Conservation (phyloP, 2,113 vertebrate species). For the Nerophis ophidion region DNA sequence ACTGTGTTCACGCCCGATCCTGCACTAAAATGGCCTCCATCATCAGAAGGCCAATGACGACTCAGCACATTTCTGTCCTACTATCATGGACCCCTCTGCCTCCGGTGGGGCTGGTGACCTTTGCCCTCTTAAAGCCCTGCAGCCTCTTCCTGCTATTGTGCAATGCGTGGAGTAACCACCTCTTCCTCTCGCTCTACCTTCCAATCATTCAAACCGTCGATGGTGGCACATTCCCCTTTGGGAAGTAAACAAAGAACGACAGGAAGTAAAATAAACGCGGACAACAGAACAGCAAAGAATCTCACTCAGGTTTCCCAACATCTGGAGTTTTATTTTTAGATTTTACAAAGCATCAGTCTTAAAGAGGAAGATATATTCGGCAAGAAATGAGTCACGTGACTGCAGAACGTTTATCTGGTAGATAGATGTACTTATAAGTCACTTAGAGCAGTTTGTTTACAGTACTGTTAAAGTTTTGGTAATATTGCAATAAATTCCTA, state of each 20-base stretch:
- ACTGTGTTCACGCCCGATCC: background rate
- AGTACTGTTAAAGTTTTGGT: no score
- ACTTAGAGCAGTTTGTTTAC: no score
- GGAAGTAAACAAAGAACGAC: constrained; percentile 7
- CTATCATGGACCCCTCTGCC: background rate
- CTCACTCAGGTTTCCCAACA: no score
- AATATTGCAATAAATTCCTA: no score
- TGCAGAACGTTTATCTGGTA: no score
- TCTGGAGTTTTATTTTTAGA: no score
- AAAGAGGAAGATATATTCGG: no score
- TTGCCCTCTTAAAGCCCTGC: constrained; percentile 9
- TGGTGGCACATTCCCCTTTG: constrained; percentile 15
- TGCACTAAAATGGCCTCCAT: constrained; percentile 10
- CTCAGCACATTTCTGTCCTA: constrained; percentile 23
- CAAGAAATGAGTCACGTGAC: no score
- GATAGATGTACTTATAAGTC: no score
- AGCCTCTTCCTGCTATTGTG: constrained; percentile 57
- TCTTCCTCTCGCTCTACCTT: background rate
- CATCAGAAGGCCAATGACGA: constrained; percentile 41
- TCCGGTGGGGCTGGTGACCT: constrained; percentile 24
- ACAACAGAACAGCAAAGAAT: background rate
- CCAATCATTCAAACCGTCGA: constrained; percentile 11
- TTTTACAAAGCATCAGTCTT: no score
- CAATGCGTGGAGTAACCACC: constrained; percentile 1
- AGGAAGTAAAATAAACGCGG: background rate